Evolutionary conservation across 2,113 vertebrate species (phyloP), one percentile per base, ranked within the genome.

Genomic region (Cygnus buccinator): DNA sequence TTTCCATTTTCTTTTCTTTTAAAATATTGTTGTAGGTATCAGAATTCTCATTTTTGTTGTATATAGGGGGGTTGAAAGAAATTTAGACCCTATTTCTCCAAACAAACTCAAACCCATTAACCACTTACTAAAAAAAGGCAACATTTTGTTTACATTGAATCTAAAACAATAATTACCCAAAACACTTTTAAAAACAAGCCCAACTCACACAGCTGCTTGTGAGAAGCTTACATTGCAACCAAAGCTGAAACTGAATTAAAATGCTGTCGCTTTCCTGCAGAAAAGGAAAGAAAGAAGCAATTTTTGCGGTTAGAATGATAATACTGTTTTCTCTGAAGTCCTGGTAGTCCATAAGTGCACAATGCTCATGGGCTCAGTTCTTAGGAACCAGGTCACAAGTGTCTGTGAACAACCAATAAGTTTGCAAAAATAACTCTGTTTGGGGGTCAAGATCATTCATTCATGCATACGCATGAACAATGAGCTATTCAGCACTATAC

Each of bases 341-440:
- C 7, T n/a, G n/a, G 20, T 13, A 74, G 83, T 37, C 73, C 1
- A 0, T 43, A 35, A 58, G 20, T 44, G 11, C 39, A 84, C 84
- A 62, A 9, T 35, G 67, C 10, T 80, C 2, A 0, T 33, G 52
- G 67, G 37, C 59, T 90, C 29, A 33, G 14, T 15, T 28, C 57
- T 75, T 37, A 44, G 35, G 12, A 86, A 96, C 71, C 57, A 63
- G 59, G 75, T 93, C 90, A 91, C 78, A 77, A 50, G 35, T 57
- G 39, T 29, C 90, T 91, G 67, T 75, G 92, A 92, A 87, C 28
- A 13, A 3, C 25, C 84, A 59, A 88, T 91, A 87, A 73, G 25
- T 77, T 77, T 85, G 78, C 66, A 55, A 59, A 91, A 94, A 89
- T 70, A 91, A 62, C 67, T 87, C 77, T 39, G 79, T 54, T 29